Percentiles rank a stretch among this genome's conserved stretches.
phyloP scores from a whole-genome alignment of 2,888 invertebrate species.

The Luffia ferchaultella region DNA sequence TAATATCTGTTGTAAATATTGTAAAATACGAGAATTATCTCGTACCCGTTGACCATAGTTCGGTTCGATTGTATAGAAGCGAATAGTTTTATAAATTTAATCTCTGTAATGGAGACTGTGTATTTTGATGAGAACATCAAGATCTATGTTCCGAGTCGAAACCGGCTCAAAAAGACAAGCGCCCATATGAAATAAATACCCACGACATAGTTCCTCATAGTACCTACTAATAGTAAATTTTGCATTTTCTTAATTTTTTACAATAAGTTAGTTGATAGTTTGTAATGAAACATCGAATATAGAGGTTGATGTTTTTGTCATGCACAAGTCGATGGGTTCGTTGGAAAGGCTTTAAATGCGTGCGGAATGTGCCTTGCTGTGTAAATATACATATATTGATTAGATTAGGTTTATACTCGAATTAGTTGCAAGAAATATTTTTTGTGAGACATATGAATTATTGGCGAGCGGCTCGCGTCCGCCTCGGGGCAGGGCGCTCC shows the following conservation, averaged over 20 bases:
- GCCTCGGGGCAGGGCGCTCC: neutral
- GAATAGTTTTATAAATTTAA: too few relatives aligned
- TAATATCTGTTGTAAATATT: neutral
- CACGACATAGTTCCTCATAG: slow-evolving; percentile 65
- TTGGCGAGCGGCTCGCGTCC: neutral
- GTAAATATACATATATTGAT: slow-evolving; percentile 36
- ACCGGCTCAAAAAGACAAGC: neutral
- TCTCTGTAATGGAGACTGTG: slow-evolving; percentile 37
- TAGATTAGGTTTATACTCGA: slow-evolving; percentile 62
- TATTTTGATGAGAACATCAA: slow-evolving; percentile 59
- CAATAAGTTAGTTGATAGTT: slow-evolving; percentile 47
- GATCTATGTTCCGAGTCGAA: slow-evolving; percentile 24
- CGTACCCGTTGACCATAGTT: neutral
- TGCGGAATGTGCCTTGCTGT: slow-evolving; percentile 68
- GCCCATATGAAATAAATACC: slow-evolving; percentile 26
- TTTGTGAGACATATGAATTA: slow-evolving; percentile 36
- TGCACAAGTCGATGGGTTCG: slow-evolving; percentile 49
- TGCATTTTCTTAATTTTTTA: slow-evolving; percentile 56
- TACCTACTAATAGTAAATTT: slow-evolving; percentile 63
- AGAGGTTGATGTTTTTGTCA: slow-evolving; percentile 55
- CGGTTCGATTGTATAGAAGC: neutral
- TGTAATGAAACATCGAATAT: slow-evolving; percentile 8
- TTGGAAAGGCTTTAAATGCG: slow-evolving; percentile 57
- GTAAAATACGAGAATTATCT: neutral
- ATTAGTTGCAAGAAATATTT: slow-evolving; percentile 64